Percentiles rank a stretch among this genome's conserved stretches.
phyloP scores from a whole-genome alignment of 2,797 vertebrate genomes.

The Acrossocheilus wenchowensis region DNA sequence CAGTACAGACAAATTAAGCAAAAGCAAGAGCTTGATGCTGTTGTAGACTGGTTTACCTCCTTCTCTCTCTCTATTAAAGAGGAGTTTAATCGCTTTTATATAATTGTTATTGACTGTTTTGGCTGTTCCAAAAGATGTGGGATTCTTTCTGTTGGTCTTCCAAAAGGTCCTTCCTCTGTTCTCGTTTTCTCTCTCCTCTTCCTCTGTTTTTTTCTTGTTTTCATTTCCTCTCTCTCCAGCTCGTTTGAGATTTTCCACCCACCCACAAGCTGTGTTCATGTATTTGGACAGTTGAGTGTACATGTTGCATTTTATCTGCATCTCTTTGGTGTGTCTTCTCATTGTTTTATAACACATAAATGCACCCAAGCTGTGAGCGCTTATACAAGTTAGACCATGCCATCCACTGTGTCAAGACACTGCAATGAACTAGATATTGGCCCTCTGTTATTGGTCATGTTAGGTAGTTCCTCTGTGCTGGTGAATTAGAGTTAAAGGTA shows the following conservation, averaged over 20 bases:
- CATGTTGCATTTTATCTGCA: constrained; percentile 36
- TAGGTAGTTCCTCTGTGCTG: neutral
- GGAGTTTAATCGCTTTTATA: constrained; percentile 44
- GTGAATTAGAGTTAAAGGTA: neutral
- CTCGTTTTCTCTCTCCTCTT: constrained; percentile 12
- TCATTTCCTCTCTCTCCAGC: constrained; percentile 20
- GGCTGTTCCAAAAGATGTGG: constrained; percentile 59
- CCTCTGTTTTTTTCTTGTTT: neutral
- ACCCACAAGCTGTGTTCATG: constrained; percentile 58
- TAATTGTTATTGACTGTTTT: constrained; percentile 41
- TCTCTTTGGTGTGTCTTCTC: constrained; percentile 19
- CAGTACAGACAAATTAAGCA: neutral
- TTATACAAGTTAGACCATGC: neutral
- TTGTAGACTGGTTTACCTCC: neutral
- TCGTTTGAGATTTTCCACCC: constrained; percentile 48
- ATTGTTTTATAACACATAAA: constrained; percentile 40
- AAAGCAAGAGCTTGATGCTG: neutral
- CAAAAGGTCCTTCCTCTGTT: constrained; percentile 37
- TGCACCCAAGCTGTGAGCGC: constrained; percentile 21
- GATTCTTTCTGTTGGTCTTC: constrained; percentile 56
- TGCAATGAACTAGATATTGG: neutral
- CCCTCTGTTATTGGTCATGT: neutral
- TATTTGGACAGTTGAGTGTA: constrained; percentile 26
- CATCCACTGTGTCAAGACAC: neutral
- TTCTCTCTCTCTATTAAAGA: constrained; percentile 14